Evolutionary conservation across 1,140 invertebrate genomes (phyloP), one percentile per base, ranked within the genome.

Genomic region (Drosophila elegans): DNA sequence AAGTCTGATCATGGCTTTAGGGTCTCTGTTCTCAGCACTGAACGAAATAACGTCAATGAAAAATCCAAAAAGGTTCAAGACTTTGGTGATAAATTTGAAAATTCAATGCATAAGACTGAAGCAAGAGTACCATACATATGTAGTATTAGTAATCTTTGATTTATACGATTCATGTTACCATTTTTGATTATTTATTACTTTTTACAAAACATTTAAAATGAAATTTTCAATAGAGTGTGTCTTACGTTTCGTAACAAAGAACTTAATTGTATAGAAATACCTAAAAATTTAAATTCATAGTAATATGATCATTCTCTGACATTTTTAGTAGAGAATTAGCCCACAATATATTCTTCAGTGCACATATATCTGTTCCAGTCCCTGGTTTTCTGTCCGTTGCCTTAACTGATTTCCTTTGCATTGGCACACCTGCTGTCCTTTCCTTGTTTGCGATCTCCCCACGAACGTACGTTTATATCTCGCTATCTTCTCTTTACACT

Each of bases 371-470:
- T 66, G 60, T 44, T 68, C 29, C 61, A 48, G 13, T 32, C 3
- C 6, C 46, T 49, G 64, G 38, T 36, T 53, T 29, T 54, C 42
- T 51, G 61, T 55, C 51, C 39, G 45, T 48, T 53, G 59, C 74
- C 46, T 72, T 79, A 82, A 86, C 83, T 86, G 83, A 86, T 86
- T 86, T 86, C 60, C 74, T 80, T 74, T 38, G 36, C 25, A n/a
- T 11, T 29, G 61, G 79, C 71, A 86, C 83, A 86, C 83, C 83
- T 86, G 83, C 84, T 66, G 73, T 72, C 38, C 25, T 42, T 42
- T 72, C 56, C 62, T 74, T 49, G 44, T 51, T 63, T 59, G 63
- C 59, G 29, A 41, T 45, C 68, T 54, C 13, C 13, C 53, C 25
- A 9, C 16, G 7, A 10, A 46, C 9, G 11, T 29, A 13, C 34